phyloP scores from a whole-genome alignment of 2,113 vertebrate species.

The Rhinoderma darwinii region DNA sequence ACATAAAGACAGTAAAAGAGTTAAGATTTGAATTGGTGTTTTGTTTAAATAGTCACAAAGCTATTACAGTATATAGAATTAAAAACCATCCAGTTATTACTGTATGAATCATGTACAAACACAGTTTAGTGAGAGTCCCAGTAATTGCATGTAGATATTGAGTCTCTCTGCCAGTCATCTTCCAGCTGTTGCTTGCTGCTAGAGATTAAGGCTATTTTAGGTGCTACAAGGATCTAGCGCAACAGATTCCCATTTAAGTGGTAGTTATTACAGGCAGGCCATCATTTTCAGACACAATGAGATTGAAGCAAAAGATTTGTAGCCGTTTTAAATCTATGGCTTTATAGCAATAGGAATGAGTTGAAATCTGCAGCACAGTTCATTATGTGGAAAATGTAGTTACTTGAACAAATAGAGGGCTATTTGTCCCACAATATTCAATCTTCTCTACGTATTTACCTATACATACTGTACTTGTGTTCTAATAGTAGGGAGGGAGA shows the following conservation, averaged over 20 bases:
- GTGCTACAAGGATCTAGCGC: conserved; percentile 36
- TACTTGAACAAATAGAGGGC: not conserved
- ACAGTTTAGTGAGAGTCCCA: conserved; percentile 30
- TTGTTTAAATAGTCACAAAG: not conserved
- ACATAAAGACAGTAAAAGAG: not conserved
- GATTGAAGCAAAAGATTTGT: not conserved
- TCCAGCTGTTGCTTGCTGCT: conserved; percentile 30
- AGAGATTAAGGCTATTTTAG: conserved; percentile 42
- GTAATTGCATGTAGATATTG: conserved; percentile 29
- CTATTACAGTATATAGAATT: not conserved
- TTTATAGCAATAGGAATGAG: not conserved
- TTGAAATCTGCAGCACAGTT: not conserved
- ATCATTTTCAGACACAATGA: conserved; percentile 2
- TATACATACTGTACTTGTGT: too few species aligned
- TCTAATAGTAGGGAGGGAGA: too few species aligned
- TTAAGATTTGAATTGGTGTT: not conserved
- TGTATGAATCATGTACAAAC: conserved; percentile 21
- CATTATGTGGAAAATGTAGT: not conserved
- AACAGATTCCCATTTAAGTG: conserved; percentile 31
- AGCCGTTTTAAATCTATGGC: not conserved
- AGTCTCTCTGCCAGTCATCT: conserved; percentile 13
- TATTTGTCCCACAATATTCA: not conserved
- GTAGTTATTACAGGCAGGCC: conserved; percentile 27
- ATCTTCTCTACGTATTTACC: too few species aligned
- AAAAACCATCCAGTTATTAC: conserved; percentile 13